Percentiles rank a stretch among this genome's conserved stretches.
Conservation (phyloP, 1,140 invertebrate species). For the Trinorchestia longiramus region DNA sequence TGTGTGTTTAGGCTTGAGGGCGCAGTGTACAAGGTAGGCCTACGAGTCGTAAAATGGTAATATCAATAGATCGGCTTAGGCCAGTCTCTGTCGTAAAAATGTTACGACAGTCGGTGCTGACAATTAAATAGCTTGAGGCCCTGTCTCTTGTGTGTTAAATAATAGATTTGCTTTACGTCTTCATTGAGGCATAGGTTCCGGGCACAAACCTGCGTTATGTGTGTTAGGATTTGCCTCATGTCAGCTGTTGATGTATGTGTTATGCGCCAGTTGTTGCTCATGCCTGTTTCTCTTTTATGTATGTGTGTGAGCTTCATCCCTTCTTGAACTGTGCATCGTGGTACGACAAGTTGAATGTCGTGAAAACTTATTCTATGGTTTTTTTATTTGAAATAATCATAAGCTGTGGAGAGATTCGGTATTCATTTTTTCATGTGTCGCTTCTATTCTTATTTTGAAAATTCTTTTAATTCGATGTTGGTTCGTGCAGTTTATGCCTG, state of each 20-base stretch:
- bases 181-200: neutral
- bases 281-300: neutral
- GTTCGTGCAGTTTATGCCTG: too few relatives aligned
- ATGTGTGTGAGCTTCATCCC: neutral
- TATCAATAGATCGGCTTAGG: slow-evolving; percentile 19
- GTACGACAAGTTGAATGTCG: neutral
- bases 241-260: neutral
- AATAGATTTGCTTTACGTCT: neutral
- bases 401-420: too few relatives aligned
- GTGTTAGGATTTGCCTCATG: neutral
- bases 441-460: too few relatives aligned
- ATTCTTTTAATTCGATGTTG: too few relatives aligned
- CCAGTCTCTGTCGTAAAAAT: neutral
- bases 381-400: too few relatives aligned
- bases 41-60: neutral
- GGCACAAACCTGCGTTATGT: neutral
- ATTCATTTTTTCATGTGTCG: too few relatives aligned
- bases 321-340: neutral
- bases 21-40: neutral
- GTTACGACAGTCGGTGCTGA: neutral
- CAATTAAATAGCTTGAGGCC: neutral
- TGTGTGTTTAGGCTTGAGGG: neutral
- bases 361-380: neutral
- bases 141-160: neutral
- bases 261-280: neutral